Percentiles rank a stretch among this genome's conserved stretches.
Conservation (phyloP, 2,113 vertebrate genomes). For the Rhipidura dahli region DNA sequence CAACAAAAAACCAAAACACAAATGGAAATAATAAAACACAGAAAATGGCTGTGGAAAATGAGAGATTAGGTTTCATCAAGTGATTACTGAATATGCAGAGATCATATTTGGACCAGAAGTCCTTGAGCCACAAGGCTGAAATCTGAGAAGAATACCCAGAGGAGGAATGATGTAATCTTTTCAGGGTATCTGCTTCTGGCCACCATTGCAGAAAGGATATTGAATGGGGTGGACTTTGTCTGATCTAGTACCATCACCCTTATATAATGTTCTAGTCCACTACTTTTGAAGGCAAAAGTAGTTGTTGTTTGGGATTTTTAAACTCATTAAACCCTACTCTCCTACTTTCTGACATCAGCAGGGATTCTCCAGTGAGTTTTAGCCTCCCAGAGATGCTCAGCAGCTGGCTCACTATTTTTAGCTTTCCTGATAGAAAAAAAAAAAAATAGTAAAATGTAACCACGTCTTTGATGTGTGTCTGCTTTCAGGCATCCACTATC, state of each 20-base stretch:
- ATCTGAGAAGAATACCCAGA: neutral
- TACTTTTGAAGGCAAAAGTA: neutral
- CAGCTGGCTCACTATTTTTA: slow-evolving; percentile 41
- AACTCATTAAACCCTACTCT: neutral
- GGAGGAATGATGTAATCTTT: neutral
- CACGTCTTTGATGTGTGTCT: neutral
- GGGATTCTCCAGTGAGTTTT: slow-evolving; percentile 29
- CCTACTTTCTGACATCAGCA: slow-evolving; percentile 10
- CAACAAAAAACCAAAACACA: neutral
- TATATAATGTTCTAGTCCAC: neutral
- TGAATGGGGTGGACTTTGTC: neutral
- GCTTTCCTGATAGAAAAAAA: neutral
- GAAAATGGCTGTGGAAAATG: neutral
- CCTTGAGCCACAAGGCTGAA: neutral
- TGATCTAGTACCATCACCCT: neutral
- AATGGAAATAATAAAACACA: neutral
- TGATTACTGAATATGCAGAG: neutral
- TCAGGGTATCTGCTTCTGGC: neutral
- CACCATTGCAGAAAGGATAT: neutral
- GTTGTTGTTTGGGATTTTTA: neutral
- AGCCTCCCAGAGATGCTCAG: neutral
- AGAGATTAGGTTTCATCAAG: neutral
- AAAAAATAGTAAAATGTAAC: neutral
- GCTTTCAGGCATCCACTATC: neutral
- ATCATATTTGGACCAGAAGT: neutral